Base-by-base conservation (phyloP, 2,888 invertebrate genomes). In the Caradrina clavipalpis region DNA sequence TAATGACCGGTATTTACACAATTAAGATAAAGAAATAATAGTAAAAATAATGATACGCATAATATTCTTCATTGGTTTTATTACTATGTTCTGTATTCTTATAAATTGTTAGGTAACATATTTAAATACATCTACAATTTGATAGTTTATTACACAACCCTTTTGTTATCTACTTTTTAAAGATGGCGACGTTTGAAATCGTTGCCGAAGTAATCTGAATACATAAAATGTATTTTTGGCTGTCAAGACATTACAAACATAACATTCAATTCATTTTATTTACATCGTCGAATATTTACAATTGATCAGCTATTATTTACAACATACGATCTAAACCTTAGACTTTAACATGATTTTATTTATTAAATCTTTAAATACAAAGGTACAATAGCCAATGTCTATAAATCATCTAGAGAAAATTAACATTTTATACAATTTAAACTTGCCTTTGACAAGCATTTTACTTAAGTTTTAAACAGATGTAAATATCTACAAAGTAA, bases 91-190 rank as follows among this genome's bases (percentile, higher is more conserved):
- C 78, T 79, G 83, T 84, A 84, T 79, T 89, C 88, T 93, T 94
- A 94, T 91, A 94, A 95, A 94, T 91, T 87, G 86, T 93, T 92
- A 92, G 89, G 88, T 94, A 94, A 94, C 92, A 92, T 92, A 90
- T 86, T 91, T 90, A 89, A 89, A 90, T 92, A 90, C 91, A 87
- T 87, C 93, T 94, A 95, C 92, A 87, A 84, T 90, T 86, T 94
- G 93, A 95, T 95, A 95, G 90, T 93, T 93, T 90, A 92, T 91
- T 93, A 95, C 95, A 95, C 95, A 95, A 95, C 95, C 95, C 90
- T 94, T 94, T 93, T 90, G 83, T 91, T 92, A 89, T 86, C 93
- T 94, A 95, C 94, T 87, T 87, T 78, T 88, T 85, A 88, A 88
- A 88, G 82, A 88, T 85, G 86, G 89, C 89, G 82, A 88, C 80